Evolutionary conservation across 2,888 invertebrate species (phyloP).

Genomic region (Nymphalis urticae): DNA sequence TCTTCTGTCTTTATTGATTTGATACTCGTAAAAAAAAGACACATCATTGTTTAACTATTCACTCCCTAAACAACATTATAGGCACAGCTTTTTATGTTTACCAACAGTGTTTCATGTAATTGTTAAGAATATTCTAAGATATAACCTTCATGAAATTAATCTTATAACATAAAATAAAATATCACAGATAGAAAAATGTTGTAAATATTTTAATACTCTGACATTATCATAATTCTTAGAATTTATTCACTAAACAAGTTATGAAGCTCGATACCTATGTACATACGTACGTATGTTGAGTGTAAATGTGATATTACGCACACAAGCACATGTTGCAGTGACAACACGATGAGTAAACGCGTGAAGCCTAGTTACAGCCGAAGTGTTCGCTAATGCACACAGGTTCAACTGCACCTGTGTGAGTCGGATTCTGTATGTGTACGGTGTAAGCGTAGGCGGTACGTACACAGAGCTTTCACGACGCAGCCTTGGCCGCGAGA

Average conservation of each 20-base stretch:
- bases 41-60: too few relatives aligned
- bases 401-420: constrained; percentile 21
- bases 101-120: not conserved
- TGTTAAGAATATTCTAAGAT: not conserved
- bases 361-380: constrained; percentile 47
- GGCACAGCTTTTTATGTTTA: too few relatives aligned
- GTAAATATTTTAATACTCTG: constrained; percentile 52
- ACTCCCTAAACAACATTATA: too few relatives aligned
- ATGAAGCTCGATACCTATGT: constrained; percentile 52
- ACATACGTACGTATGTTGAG: constrained; percentile 38
- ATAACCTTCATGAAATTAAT: not conserved
- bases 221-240: constrained; percentile 70
- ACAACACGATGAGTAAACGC: constrained; percentile 41
- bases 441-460: constrained; percentile 37
- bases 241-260: constrained; percentile 75
- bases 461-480: constrained; percentile 75
- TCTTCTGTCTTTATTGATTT: too few relatives aligned
- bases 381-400: constrained; percentile 26
- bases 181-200: constrained; percentile 55
- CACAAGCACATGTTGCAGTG: constrained; percentile 46
- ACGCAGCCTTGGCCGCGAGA: constrained; percentile 79
- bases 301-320: constrained; percentile 44
- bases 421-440: constrained; percentile 35
- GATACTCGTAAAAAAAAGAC: too few relatives aligned
- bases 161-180: constrained; percentile 44